Percentiles rank a stretch among this genome's conserved stretches.
phyloP scores from a whole-genome alignment of 2,888 invertebrate genomes.

The Caenorhabditis uteleia region DNA sequence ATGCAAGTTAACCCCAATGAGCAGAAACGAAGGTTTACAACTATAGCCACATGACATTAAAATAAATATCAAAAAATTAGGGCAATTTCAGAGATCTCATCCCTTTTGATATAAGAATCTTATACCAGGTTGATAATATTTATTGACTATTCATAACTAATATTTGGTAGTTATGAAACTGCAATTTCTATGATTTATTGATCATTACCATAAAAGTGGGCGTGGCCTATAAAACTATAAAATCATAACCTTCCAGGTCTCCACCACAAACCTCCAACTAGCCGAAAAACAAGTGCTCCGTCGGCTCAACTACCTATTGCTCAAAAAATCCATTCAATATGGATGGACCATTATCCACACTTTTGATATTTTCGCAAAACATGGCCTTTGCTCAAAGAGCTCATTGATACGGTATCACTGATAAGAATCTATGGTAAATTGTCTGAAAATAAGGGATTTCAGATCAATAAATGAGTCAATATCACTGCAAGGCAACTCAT shows the following conservation, averaged over 20 bases:
- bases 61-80: no score
- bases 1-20: no score
- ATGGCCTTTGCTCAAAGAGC: constrained; percentile 57
- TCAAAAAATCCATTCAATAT: constrained; percentile 37
- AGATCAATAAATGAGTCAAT: constrained; percentile 39
- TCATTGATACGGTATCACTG: constrained; percentile 49
- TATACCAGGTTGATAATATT: no score
- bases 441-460: constrained; percentile 2
- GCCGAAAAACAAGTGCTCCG: constrained; percentile 50
- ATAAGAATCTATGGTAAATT: not conserved
- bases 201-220: no score
- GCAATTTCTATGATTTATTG: no score
- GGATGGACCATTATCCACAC: constrained; percentile 56
- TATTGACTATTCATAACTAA: no score
- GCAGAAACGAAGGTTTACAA: no score
- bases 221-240: no score
- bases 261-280: constrained; percentile 35
- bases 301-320: constrained; percentile 49
- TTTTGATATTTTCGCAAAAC: constrained; percentile 40
- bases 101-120: no score
- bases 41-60: no score
- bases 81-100: no score
- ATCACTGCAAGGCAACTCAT: constrained; percentile 49
- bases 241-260: constrained; percentile 25
- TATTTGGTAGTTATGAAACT: no score